Percentiles rank a stretch among this genome's conserved stretches.
phyloP scores from a whole-genome alignment of 1,140 invertebrate genomes.

The Polypedilum pembai region DNA sequence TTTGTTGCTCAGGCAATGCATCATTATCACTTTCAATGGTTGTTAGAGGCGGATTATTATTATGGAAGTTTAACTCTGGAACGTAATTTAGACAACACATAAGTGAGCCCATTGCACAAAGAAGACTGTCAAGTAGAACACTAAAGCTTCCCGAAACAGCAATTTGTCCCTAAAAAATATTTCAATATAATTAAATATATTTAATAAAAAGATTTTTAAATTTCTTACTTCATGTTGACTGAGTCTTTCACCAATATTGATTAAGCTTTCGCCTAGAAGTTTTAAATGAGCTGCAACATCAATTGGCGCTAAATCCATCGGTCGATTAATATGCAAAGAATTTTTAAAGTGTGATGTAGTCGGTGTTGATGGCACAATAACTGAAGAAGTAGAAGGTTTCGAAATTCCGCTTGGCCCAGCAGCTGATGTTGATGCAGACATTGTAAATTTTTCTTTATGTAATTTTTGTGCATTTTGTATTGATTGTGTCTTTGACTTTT shows the following conservation, averaged over 20 bases:
- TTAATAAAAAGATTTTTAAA: constrained; percentile 12
- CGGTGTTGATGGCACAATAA: constrained; percentile 30
- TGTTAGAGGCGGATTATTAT: constrained; percentile 6
- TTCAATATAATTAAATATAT: background rate
- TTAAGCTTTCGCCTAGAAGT: constrained; percentile 84
- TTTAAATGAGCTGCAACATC: constrained; percentile 91
- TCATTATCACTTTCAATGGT: background rate
- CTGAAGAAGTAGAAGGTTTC: constrained; percentile 32
- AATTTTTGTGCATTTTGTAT: constrained; percentile 36
- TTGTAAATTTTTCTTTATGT: constrained; percentile 40
- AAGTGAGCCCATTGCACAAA: constrained; percentile 87
- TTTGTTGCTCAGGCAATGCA: constrained; percentile 43
- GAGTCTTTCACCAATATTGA: constrained; percentile 83
- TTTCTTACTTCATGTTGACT: constrained; percentile 76
- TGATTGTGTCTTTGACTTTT: constrained; percentile 33
- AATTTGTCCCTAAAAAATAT: constrained; percentile 68
- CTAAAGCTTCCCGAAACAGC: constrained; percentile 90
- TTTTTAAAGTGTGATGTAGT: constrained; percentile 33
- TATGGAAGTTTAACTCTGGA: constrained; percentile 49
- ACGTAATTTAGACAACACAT: constrained; percentile 80
- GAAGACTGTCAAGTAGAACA: constrained; percentile 84
- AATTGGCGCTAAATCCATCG: constrained; percentile 64
- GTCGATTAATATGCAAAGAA: constrained; percentile 56
- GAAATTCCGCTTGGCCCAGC: constrained; percentile 21
- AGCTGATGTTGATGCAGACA: constrained; percentile 28